A percentile compares a stretch with the other conserved stretches of the same genome.
These are phyloP conservation scores for Apogon hyalosoma DNA, from an alignment of 2,797 vertebrate species.

Conservation along the genomic window DNA sequence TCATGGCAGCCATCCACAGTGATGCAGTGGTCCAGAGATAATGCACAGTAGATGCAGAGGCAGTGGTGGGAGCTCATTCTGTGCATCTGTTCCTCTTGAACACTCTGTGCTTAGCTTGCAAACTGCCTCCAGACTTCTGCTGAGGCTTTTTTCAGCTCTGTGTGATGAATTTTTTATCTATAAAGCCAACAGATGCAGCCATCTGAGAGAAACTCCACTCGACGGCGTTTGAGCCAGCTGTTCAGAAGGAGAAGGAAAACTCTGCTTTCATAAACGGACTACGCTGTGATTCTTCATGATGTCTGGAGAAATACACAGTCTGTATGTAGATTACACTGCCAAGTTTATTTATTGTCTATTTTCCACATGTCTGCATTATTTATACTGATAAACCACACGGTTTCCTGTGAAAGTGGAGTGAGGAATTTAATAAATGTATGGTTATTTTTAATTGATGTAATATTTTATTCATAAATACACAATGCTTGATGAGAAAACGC, in stretches of 20 bases:
- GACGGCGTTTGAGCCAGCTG: constrained; percentile 65
- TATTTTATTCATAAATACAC: neutral
- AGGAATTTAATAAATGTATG: neutral
- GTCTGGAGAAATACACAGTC: constrained; percentile 8
- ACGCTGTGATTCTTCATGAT: neutral
- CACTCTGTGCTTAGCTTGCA: constrained; percentile 29
- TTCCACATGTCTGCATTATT: constrained; percentile 25
- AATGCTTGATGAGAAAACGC: neutral
- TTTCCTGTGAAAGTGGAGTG: constrained; percentile 9
- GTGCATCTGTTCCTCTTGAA: constrained; percentile 51
- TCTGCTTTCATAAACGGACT: constrained; percentile 25
- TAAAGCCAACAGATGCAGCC: constrained; percentile 68
- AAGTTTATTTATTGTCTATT: constrained; percentile 47
- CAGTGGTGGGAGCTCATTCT: constrained; percentile 29
- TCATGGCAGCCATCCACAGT: constrained; percentile 44
- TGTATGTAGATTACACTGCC: constrained; percentile 10
- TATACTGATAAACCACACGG: constrained; percentile 8
- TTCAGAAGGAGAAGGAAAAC: constrained; percentile 68
- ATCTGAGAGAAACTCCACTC: constrained; percentile 47
- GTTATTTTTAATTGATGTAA: neutral
- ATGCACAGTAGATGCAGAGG: constrained; percentile 43
- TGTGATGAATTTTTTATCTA: constrained; percentile 55
- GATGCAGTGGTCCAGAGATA: constrained; percentile 44
- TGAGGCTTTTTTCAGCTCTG: neutral
- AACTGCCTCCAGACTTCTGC: constrained; percentile 4